A percentile compares a stretch with the other conserved stretches of the same genome.
phyloP scores from a whole-genome alignment of 2,797 vertebrate genomes.

The Cichlasoma orientale region DNA sequence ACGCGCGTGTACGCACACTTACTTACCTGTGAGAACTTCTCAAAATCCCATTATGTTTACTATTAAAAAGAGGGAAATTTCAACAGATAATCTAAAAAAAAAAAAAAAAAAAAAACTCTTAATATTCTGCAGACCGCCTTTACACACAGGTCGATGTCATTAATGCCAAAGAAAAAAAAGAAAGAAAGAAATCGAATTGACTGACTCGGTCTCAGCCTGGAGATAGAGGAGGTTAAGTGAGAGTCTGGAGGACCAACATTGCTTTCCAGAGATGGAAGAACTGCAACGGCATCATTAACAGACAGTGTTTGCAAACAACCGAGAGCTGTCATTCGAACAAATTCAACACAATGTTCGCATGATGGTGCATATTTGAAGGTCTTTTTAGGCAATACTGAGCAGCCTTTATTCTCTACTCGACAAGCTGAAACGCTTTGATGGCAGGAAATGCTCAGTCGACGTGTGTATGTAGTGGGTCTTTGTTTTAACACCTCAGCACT shows the following conservation, averaged over 20 bases:
- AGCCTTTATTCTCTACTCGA: neutral
- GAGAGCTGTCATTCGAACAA: conserved; percentile 5
- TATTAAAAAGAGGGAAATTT: neutral
- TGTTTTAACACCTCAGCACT: neutral
- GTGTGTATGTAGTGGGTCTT: neutral
- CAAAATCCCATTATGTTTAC: neutral
- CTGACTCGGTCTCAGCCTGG: neutral
- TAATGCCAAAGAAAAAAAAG: neutral
- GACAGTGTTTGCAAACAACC: conserved; percentile 13
- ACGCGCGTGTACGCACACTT: neutral
- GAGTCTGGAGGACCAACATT: neutral
- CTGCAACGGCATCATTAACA: conserved; percentile 3
- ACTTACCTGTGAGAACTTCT: neutral
- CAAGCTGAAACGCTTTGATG: conserved; percentile 12
- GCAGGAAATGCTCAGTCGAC: conserved; percentile 1
- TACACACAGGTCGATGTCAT: neutral
- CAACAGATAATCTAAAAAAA: neutral
- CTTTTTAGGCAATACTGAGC: neutral
- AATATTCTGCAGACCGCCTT: neutral
- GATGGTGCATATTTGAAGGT: neutral
- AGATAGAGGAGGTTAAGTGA: neutral
- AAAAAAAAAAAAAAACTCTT: neutral
- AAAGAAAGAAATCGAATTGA: neutral
- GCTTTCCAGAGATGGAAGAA: conserved; percentile 8
- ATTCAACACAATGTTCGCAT: conserved; percentile 1